phyloP scores from a whole-genome alignment of 2,797 vertebrate species.

The Salarias fasciatus region DNA sequence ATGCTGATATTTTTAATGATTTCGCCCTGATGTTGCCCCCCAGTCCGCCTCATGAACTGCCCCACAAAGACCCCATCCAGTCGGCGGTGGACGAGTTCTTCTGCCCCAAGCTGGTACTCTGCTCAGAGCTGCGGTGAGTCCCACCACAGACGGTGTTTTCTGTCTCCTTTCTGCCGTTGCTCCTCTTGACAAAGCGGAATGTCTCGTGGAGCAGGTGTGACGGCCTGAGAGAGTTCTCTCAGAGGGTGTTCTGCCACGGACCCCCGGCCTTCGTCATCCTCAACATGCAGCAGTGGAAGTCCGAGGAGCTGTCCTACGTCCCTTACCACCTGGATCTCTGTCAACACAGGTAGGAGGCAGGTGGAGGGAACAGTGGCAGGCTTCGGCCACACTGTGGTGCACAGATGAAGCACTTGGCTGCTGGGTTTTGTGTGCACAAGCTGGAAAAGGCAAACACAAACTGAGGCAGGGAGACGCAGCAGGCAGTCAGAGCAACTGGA shows the following conservation, averaged over 20 bases:
- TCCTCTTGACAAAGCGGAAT: neutral
- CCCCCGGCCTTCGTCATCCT: constrained; percentile 91
- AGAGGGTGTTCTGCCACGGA: constrained; percentile 88
- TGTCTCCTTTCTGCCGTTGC: too few species aligned
- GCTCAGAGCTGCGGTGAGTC: constrained; percentile 85
- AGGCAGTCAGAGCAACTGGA: neutral
- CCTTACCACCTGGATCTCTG: constrained; percentile 89
- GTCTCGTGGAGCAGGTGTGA: constrained; percentile 74
- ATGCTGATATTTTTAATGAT: neutral
- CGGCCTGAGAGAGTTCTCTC: constrained; percentile 89
- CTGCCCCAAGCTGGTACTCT: constrained; percentile 86
- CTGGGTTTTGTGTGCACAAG: neutral
- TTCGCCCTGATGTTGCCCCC: neutral
- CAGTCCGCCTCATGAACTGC: constrained; percentile 89
- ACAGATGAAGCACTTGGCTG: neutral
- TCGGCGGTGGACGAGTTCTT: constrained; percentile 89
- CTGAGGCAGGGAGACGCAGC: neutral
- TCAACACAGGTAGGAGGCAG: constrained; percentile 84
- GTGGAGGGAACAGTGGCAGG: neutral
- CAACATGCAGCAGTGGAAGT: constrained; percentile 94
- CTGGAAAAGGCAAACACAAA: neutral
- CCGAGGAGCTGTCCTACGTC: constrained; percentile 90
- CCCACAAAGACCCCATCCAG: constrained; percentile 88
- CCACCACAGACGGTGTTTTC: too few species aligned
- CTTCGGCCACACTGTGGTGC: neutral